Evolutionary conservation across 2,113 vertebrate genomes (phyloP).

Genomic region (Crypturellus undulatus): DNA sequence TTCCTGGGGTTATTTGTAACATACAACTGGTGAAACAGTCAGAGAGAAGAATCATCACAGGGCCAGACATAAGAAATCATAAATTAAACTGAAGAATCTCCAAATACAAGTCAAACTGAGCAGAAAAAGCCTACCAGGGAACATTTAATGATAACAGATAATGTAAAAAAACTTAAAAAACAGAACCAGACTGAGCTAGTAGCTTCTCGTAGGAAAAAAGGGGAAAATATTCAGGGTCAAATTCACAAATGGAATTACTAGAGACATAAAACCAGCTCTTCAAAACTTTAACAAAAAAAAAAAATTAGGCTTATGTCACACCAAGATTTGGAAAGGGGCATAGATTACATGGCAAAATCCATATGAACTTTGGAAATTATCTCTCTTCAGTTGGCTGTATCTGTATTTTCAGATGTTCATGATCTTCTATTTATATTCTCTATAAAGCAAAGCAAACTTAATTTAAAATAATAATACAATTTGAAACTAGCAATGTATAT

Average conservation of each 20-base stretch:
- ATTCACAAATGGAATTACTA: not conserved
- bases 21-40: slow-evolving; percentile 1
- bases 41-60: not conserved
- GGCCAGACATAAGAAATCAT: slow-evolving; percentile 10
- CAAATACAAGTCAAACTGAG: slow-evolving; percentile 23
- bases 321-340: not conserved
- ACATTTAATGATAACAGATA: slow-evolving; percentile 10
- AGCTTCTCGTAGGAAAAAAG: not conserved
- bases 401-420: not conserved
- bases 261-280: not conserved
- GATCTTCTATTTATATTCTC: not conserved
- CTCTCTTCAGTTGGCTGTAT: not conserved
- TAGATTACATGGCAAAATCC: not conserved
- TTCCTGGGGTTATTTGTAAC: not conserved
- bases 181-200: not conserved
- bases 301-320: not conserved
- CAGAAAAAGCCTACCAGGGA: not conserved
- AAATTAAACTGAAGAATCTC: slow-evolving; percentile 11
- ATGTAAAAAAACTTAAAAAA: not conserved
- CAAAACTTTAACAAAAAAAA: not conserved
- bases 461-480: not conserved
- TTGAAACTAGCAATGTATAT: not conserved
- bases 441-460: not conserved
- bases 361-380: not conserved
- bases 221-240: not conserved